phyloP scores from a whole-genome alignment of 1,140 invertebrate species.

The Laupala kohalensis region DNA sequence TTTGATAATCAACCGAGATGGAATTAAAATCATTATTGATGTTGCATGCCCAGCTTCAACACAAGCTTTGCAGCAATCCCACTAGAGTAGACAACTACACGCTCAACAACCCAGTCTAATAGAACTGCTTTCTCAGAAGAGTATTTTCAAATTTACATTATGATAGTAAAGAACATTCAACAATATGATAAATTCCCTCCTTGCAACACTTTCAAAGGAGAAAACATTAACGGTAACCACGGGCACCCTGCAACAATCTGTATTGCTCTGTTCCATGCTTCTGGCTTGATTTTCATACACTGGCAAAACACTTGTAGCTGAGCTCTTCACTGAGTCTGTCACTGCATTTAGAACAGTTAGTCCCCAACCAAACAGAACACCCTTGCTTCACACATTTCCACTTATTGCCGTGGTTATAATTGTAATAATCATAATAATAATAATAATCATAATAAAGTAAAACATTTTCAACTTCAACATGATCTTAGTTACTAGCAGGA shows the following conservation, averaged over 20 bases:
- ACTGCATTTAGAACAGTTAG: background rate
- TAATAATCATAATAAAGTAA: background rate
- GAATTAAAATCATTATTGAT: background rate
- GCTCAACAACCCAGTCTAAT: conserved; percentile 19
- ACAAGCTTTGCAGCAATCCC: conserved; percentile 7
- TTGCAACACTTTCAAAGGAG: conserved; percentile 5
- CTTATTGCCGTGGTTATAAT: conserved; percentile 4
- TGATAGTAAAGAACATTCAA: conserved; percentile 17
- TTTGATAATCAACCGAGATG: background rate
- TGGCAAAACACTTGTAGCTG: background rate
- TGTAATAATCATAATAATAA: background rate
- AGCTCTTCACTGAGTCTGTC: background rate
- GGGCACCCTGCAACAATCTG: conserved; percentile 7
- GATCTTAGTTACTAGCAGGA: conserved; percentile 16
- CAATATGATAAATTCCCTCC: conserved; percentile 11
- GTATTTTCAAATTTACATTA: conserved; percentile 12
- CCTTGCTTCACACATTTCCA: background rate
- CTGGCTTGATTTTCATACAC: background rate
- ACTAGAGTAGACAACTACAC: conserved; percentile 16
- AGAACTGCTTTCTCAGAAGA: conserved; percentile 14
- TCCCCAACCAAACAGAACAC: background rate
- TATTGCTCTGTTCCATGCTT: conserved; percentile 6
- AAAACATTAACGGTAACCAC: conserved; percentile 15
- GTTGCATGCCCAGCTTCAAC: background rate
- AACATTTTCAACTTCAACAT: conserved; percentile 18